Evolutionary conservation across 2,888 invertebrate genomes (phyloP).

Genomic region (Galeruca laticollis): DNA sequence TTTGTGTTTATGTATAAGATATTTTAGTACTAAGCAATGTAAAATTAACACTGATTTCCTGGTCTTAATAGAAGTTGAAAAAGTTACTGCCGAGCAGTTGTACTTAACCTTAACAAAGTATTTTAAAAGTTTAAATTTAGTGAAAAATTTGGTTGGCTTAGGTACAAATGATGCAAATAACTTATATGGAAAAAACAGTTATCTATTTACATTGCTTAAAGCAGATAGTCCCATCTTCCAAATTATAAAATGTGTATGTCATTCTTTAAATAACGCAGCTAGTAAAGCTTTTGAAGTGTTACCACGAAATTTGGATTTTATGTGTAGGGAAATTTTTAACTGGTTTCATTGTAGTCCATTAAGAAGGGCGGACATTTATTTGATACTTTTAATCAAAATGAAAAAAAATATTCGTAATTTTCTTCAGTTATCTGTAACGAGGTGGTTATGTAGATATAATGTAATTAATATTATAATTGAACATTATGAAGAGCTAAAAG

Average conservation of each 20-base stretch:
- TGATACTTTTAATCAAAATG: too few species aligned
- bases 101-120: constrained; percentile 25
- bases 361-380: too few species aligned
- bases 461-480: too few species aligned
- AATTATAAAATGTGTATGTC: constrained; percentile 35
- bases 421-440: too few species aligned
- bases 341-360: too few species aligned
- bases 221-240: constrained; percentile 25
- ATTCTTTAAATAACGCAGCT: constrained; percentile 36
- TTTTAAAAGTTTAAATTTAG: constrained; percentile 21
- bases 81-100: constrained; percentile 20
- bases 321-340: too few species aligned
- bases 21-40: constrained; percentile 20
- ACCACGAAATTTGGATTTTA: constrained; percentile 34
- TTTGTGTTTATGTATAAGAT: constrained; percentile 7
- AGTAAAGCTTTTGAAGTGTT: constrained; percentile 22
- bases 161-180: constrained; percentile 12
- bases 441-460: too few species aligned
- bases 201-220: constrained; percentile 26
- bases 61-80: constrained; percentile 16
- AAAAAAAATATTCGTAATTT: too few species aligned
- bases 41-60: constrained; percentile 26
- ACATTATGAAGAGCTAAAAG: too few species aligned
- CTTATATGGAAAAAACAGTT: constrained; percentile 25
- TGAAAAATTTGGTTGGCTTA: constrained; percentile 25